Percentiles rank a stretch among this genome's conserved stretches.
Conservation (phyloP, 2,113 vertebrate species). For the Microcebus griseorufus region DNA sequence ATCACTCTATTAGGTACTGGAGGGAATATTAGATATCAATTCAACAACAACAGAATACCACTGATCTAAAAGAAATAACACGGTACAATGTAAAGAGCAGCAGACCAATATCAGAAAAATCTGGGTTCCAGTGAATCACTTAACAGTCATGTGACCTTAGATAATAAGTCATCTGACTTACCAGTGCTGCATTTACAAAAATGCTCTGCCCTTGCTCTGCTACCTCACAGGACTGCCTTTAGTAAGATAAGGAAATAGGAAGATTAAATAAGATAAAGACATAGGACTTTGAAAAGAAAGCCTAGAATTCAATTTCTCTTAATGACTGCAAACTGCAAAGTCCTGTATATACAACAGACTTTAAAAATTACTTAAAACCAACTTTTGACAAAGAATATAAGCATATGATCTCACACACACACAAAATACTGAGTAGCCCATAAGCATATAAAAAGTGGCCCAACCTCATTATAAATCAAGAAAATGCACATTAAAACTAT, state of each 20-base stretch:
- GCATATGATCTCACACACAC: background rate
- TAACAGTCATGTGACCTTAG: background rate
- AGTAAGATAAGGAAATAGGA: background rate
- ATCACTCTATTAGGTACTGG: conserved; percentile 33
- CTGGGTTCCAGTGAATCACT: background rate
- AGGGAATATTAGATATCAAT: conserved; percentile 18
- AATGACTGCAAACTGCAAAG: background rate
- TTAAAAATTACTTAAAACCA: conserved; percentile 8
- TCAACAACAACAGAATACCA: background rate
- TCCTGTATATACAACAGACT: background rate
- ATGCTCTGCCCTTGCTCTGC: background rate
- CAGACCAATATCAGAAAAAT: too few species aligned
- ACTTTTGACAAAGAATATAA: background rate
- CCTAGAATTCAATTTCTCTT: background rate
- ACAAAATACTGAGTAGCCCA: conserved; percentile 13
- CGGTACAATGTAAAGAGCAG: background rate
- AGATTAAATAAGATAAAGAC: conserved; percentile 26
- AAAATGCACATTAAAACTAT: conserved; percentile 16
- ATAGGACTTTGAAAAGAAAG: background rate
- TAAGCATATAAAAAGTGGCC: background rate
- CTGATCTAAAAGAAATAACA: background rate
- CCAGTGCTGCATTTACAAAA: background rate
- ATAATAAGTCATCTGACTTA: background rate
- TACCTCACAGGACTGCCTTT: background rate
- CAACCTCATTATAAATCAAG: conserved; percentile 30